Base-by-base conservation (phyloP, 37 sponge, comb jelly and placozoan genomes). In the Oscarella lobularis region DNA sequence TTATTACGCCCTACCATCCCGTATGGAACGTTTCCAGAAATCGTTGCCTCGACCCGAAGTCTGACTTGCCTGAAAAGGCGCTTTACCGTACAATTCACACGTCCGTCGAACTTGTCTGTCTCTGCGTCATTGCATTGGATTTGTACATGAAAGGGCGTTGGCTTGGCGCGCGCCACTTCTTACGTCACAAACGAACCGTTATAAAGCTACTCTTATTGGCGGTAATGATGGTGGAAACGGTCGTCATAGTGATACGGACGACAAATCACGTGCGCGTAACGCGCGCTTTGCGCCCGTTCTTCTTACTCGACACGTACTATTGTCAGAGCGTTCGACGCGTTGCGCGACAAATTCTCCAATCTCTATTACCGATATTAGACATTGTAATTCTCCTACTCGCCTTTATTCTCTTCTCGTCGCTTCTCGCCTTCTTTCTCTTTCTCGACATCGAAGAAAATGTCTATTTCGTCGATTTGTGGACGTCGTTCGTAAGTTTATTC, bases 401-500 rank as follows among this genome's bases (percentile, higher is more conserved):
- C 30, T 39, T 77, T 9, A 38, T 92, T 14, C 67, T 75, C n/a
- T 6, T 92, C 35, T 87, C 81, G 39, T 74, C 92, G 38, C 48
- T 91, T 0, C 65, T 84, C 33, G 88, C 88, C 14, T 48, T 27
- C 20, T 68, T 68, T 68, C 71, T 68, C 35, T 4, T 68, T 5
- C 6, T 14, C 33, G 71, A 14, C 33, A 4, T 20, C 29, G 4
- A 68, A 35, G 33, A 68, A 5, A 48, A 20, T 20, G 20, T 48
- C 20, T 88, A 85, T 41, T 92, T 92, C 65, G 35, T 2, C 2
- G 33, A 71, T 14, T 82, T 85, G 35, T 36, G 72, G 32, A 67
- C 66, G 66, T 37, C 81, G 30, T 86, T 86, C 67, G 80, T 92
- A 39, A 92, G 86, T 40, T 77, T 92, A 72, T 92, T 89, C 80